Evolutionary conservation across 2,797 vertebrate genomes (phyloP), one percentile per base, ranked within the genome.

Genomic region (Ceryle rudis): DNA sequence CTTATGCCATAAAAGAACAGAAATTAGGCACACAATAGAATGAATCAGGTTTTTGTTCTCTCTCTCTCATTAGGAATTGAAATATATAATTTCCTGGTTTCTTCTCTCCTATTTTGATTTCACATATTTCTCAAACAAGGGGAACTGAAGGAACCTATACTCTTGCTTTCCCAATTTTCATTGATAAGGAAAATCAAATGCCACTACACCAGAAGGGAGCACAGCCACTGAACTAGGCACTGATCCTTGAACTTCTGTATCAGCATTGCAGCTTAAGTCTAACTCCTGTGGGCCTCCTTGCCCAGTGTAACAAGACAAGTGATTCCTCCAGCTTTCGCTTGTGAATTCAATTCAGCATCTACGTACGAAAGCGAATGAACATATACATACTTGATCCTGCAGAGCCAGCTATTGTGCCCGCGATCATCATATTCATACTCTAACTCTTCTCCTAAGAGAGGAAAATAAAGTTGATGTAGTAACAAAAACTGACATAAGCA

Each of bases 391-490:
- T 99, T 99, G 95, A 99, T 98, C 96, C 99, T 99, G 98, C 99
- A 99, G 5, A 99, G 98, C 99, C 99, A 99, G 72, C 98, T 98
- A 72, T 99, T 99, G 11, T 99, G 99, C 35, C 98, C 99, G 96
- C 99, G 98, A 88, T 99, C 99, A 94, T 99, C 99, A 95, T 99
- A 99, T 83, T 99, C 99, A 91, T 99, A 99, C 87, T 99, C 99
- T 94, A 99, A 97, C 96, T 99, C 99, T 97, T 99, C 99, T 83
- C 99, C 99, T 99, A 81, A 79, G 26, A 90, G 44, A 77, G 82
- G 66, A 60, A 94, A 85, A 58, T n/a, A 81, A 80, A 91, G 61
- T 49, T 46, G 14, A 78, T 29, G 14, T 5, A 69, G 64, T n/a
- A 71, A 91, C 1, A 26, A 71, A 47, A 84, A 51, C 0, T 54